phyloP scores from a whole-genome alignment of 1,140 invertebrate species.

The Ceratosolen fusciceps region DNA sequence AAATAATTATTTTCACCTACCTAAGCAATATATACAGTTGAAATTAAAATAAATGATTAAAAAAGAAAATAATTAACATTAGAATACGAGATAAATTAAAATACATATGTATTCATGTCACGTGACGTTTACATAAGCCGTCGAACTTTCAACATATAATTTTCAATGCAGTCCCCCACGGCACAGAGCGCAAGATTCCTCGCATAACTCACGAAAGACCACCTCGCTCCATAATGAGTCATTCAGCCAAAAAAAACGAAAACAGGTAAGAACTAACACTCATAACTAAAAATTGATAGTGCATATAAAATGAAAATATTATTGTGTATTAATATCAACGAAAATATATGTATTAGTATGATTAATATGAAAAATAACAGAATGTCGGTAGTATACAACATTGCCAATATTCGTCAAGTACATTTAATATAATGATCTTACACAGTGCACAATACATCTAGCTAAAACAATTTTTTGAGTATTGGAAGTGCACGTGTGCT shows the following conservation, averaged over 20 bases:
- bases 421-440: no score
- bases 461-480: slow-evolving; percentile 58
- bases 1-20: no score
- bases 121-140: slow-evolving; percentile 28
- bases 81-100: slow-evolving; percentile 10
- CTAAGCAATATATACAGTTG: no score
- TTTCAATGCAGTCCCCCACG: neutral
- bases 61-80: slow-evolving; percentile 12
- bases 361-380: no score
- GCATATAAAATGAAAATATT: neutral
- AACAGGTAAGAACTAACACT: neutral
- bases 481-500: slow-evolving; percentile 66
- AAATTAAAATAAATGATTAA: no score
- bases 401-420: slow-evolving; percentile 1
- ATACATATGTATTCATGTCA: slow-evolving; percentile 28
- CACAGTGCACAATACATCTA: neutral
- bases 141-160: neutral
- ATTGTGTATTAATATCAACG: neutral
- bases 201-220: neutral
- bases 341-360: no score
- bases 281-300: neutral
- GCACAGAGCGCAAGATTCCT: neutral
- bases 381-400: no score
- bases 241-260: no score
- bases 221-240: neutral